Evolutionary conservation across 2,888 invertebrate species (phyloP).

Genomic region (Sussaba pulchella): DNA sequence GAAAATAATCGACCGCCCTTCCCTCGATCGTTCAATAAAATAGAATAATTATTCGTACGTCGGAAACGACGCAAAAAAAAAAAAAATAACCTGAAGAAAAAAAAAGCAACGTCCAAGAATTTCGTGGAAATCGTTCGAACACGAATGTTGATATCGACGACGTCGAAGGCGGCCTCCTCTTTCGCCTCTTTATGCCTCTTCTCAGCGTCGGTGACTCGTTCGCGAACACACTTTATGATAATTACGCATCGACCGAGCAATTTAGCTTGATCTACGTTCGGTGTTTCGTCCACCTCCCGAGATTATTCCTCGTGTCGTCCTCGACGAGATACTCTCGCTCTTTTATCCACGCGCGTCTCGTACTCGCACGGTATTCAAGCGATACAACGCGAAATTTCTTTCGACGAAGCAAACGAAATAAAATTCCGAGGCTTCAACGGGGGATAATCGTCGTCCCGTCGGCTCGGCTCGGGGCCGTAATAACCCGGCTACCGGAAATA

Average conservation of each 20-base stretch:
- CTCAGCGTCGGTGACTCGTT: slow-evolving; percentile 27
- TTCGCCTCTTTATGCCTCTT: not conserved
- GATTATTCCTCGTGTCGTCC: slow-evolving; percentile 37
- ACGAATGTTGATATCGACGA: slow-evolving; percentile 26
- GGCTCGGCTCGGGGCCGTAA: not conserved
- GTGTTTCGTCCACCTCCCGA: slow-evolving; percentile 17
- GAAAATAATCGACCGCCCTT: slow-evolving; percentile 43
- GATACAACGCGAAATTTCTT: slow-evolving; percentile 31
- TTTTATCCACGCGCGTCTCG: not conserved
- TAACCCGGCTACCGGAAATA: slow-evolving; percentile 35
- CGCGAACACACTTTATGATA: slow-evolving; percentile 58
- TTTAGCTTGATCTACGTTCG: slow-evolving; percentile 59
- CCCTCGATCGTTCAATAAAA: slow-evolving; percentile 62
- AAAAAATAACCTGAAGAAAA: too few relatives aligned
- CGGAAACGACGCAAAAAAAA: slow-evolving; percentile 15
- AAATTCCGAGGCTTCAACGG: not conserved
- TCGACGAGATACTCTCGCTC: not conserved
- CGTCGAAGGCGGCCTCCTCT: not conserved
- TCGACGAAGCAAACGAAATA: slow-evolving; percentile 45
- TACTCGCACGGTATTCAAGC: too few relatives aligned
- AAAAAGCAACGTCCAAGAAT: slow-evolving; percentile 34
- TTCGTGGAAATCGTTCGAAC: slow-evolving; percentile 57
- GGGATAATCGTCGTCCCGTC: slow-evolving; percentile 25
- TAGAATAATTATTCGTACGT: slow-evolving; percentile 52
- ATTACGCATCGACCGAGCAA: slow-evolving; percentile 61